Percentiles rank a stretch among this genome's conserved stretches.
Evolutionary conservation across 1,140 invertebrate genomes (phyloP).

Genomic region (Pseudachorutes palmiensis): DNA sequence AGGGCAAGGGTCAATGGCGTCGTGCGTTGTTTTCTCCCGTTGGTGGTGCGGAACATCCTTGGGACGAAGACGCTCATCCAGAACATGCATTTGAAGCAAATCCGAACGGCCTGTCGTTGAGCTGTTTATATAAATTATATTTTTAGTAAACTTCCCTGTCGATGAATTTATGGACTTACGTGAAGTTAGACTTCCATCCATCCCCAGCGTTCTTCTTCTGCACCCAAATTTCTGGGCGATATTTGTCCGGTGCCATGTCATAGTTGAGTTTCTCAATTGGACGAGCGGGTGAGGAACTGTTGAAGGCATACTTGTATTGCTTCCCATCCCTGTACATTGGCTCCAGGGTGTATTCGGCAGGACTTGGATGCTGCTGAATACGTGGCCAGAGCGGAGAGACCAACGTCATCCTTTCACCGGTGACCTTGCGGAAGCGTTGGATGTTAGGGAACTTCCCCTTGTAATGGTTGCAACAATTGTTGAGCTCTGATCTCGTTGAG

Average conservation of each 20-base stretch:
- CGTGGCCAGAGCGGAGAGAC: conserved; percentile 15
- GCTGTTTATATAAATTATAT: too few species aligned
- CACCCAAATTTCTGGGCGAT: background rate
- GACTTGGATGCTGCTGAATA: conserved; percentile 4
- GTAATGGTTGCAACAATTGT: conserved; percentile 12
- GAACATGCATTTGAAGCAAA: background rate
- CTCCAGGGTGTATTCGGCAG: conserved; percentile 6
- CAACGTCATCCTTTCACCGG: conserved; percentile 16
- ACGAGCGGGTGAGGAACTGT: background rate
- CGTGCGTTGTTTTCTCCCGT: background rate
- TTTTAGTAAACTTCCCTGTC: too few species aligned
- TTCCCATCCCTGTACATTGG: background rate
- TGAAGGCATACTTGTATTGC: background rate
- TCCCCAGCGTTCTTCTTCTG: background rate
- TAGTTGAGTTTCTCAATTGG: background rate
- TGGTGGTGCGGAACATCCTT: background rate
- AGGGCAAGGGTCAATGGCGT: background rate
- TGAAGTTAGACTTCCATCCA: background rate
- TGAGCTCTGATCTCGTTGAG: background rate
- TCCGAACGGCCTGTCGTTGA: background rate
- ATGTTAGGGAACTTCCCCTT: background rate
- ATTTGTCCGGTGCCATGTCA: background rate
- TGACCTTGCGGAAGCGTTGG: background rate
- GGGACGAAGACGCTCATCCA: background rate
- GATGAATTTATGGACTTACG: too few species aligned